These are phyloP conservation scores for Porites lutea DNA, from an alignment of 64 coral and sea anemone species.

Conservation along the genomic window DNA sequence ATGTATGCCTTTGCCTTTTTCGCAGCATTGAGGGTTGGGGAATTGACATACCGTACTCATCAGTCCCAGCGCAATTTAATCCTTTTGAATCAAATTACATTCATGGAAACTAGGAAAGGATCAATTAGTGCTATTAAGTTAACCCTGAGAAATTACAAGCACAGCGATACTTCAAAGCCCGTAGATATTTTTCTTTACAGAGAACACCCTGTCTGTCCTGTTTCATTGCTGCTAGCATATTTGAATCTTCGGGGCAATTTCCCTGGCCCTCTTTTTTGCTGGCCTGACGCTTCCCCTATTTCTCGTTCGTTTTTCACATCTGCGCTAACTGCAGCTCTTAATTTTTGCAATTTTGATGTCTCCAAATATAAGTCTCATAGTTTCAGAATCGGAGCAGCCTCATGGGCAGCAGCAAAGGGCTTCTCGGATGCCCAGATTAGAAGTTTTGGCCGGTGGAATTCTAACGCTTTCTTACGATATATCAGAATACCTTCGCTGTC, in stretches of 20 bases:
- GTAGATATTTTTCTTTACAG: constrained; percentile 31
- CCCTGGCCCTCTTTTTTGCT: constrained; percentile 44
- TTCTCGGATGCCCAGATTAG: constrained; percentile 43
- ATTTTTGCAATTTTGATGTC: constrained; percentile 23
- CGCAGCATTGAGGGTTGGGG: too few relatives aligned
- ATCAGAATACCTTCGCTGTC: constrained; percentile 8
- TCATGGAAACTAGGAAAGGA: background rate
- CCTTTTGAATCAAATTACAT: background rate
- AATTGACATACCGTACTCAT: too few relatives aligned
- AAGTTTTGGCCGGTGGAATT: constrained; percentile 47
- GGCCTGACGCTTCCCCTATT: constrained; percentile 29
- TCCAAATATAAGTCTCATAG: constrained; percentile 24
- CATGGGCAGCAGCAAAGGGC: constrained; percentile 47
- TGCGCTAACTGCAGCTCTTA: background rate
- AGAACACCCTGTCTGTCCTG: constrained; percentile 14
- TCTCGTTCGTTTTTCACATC: constrained; percentile 8
- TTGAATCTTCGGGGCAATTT: background rate
- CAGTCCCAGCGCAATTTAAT: background rate
- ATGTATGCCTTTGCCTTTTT: background rate
- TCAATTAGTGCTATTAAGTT: background rate
- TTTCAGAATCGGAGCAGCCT: constrained; percentile 49
- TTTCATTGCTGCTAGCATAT: background rate
- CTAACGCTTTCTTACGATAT: constrained; percentile 23
- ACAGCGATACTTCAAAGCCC: background rate
- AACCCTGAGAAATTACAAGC: too few relatives aligned